Evolutionary conservation across 2,113 vertebrate genomes (phyloP).

Genomic region (Passer domesticus): DNA sequence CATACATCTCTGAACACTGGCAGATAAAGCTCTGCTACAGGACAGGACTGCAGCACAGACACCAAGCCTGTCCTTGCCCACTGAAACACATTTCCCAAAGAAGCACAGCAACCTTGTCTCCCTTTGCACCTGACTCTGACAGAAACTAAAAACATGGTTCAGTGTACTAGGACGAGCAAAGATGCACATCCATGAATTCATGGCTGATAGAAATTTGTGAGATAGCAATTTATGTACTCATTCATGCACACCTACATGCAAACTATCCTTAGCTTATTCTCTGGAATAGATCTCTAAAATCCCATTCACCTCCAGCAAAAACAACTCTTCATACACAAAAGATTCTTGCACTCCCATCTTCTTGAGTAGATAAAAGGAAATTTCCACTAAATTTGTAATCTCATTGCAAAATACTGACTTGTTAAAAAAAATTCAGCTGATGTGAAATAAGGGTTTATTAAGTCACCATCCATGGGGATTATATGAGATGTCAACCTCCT

Average conservation of each 20-base stretch:
- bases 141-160: not conserved
- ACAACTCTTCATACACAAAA: not conserved
- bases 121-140: not conserved
- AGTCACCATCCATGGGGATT: not conserved
- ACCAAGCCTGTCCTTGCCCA: not conserved
- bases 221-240: not conserved
- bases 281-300: not conserved
- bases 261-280: not conserved
- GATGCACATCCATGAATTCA: not conserved
- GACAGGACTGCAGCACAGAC: not conserved
- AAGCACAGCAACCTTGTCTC: not conserved
- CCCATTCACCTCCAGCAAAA: not conserved
- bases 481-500: not conserved
- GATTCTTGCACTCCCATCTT: not conserved
- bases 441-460: not conserved
- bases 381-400: not conserved
- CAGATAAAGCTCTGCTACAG: not conserved
- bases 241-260: not conserved
- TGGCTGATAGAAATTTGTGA: not conserved
- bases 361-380: not conserved
- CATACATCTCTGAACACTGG: not conserved
- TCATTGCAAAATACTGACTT: not conserved
- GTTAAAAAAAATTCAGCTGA: not conserved
- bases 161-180: not conserved
- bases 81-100: fast-evolving